phyloP scores from a whole-genome alignment of 2,888 invertebrate species.

The Mongoloraphidia duomilia region DNA sequence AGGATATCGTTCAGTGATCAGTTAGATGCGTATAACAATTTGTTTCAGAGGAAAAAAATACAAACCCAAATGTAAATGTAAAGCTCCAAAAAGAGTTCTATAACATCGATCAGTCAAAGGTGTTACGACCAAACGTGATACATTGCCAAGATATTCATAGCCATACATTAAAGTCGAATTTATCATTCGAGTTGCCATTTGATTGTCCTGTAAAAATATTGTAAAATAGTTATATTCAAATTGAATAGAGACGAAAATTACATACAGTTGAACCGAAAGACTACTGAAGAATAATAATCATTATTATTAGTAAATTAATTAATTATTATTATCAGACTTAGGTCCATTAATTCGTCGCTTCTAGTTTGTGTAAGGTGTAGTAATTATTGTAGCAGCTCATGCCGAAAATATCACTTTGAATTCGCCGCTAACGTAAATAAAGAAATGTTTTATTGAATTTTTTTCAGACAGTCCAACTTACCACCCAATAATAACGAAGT shows the following conservation, averaged over 20 bases:
- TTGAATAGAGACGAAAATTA: no score
- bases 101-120: constrained; percentile 89
- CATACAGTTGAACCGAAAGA: no score
- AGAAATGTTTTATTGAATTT: background rate
- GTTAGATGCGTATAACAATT: background rate
- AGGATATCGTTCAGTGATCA: no score
- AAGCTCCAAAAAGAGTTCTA: constrained; percentile 80
- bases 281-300: no score
- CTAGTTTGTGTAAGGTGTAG: background rate
- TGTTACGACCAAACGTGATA: constrained; percentile 76
- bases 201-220: constrained; percentile 27
- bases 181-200: constrained; percentile 69
- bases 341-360: no score
- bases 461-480: constrained; percentile 21
- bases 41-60: background rate
- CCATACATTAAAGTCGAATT: constrained; percentile 81
- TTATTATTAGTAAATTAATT: no score
- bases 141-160: constrained; percentile 89
- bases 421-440: background rate
- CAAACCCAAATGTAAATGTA: constrained; percentile 69
- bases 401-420: no score
- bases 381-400: background rate
- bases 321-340: no score
- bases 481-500: constrained; percentile 77
- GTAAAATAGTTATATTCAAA: no score